Conservation (phyloP, 2,797 vertebrate species). For the Cryptoprocta ferox region DNA sequence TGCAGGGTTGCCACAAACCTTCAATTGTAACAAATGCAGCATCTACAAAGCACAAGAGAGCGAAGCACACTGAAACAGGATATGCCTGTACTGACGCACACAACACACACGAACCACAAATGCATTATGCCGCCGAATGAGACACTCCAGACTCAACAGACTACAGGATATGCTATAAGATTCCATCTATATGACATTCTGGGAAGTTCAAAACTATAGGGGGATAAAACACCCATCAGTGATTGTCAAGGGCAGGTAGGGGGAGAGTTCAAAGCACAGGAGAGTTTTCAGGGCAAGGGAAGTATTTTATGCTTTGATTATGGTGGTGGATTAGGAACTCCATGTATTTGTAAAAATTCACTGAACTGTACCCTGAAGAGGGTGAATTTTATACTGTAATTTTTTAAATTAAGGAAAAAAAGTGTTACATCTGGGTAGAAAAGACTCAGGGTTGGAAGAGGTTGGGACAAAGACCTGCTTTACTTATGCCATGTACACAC, state of each 20-base stretch:
- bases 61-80: background rate
- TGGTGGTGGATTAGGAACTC: too few species aligned
- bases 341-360: background rate
- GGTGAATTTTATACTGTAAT: background rate
- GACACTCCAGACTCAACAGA: background rate
- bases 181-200: too few species aligned
- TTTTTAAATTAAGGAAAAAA: background rate
- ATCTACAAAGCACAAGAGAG: background rate
- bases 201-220: background rate
- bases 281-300: fast-evolving
- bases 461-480: background rate
- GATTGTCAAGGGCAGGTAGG: background rate
- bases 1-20: background rate
- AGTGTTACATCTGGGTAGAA: background rate
- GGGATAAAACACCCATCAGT: background rate
- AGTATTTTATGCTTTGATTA: background rate
- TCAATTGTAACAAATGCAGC: background rate
- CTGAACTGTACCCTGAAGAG: background rate
- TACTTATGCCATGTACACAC: too few species aligned
- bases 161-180: too few species aligned
- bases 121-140: too few species aligned
- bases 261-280: fast-evolving
- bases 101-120: too few species aligned
- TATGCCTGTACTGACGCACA: background rate
- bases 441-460: background rate